A percentile compares a stretch with the other conserved stretches of the same genome.
These are phyloP conservation scores for Laterallus jamaicensis DNA, from an alignment of 2,113 vertebrate species.

Conservation along the genomic window DNA sequence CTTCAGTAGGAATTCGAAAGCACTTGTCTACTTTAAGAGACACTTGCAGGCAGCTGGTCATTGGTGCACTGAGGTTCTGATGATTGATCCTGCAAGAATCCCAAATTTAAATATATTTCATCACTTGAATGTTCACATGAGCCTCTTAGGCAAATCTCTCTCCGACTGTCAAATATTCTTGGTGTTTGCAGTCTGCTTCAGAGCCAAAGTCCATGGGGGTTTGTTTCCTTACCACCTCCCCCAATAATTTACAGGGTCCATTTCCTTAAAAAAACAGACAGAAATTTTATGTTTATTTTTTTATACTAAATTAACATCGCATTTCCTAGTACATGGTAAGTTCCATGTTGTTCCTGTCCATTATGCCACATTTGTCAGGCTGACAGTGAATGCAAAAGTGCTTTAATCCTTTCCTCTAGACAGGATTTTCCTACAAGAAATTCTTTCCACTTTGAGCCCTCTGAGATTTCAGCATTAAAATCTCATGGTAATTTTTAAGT, in stretches of 20 bases:
- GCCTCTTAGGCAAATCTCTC: slow-evolving; percentile 1
- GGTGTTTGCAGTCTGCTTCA: not conserved
- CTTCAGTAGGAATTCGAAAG: not conserved
- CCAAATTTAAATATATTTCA: slow-evolving; percentile 17
- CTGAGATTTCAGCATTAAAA: not conserved
- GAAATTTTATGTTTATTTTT: not conserved
- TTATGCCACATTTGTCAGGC: not conserved
- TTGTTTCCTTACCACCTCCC: not conserved
- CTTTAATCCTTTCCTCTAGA: slow-evolving; percentile 15
- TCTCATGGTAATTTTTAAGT: not conserved
- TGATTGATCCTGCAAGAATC: not conserved
- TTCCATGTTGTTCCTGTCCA: not conserved
- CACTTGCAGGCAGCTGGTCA: not conserved
- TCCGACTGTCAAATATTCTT: not conserved
- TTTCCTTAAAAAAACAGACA: not conserved
- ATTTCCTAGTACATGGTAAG: not conserved
- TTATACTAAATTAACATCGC: not conserved
- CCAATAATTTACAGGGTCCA: not conserved
- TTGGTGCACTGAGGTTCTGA: not conserved
- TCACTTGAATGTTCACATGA: slow-evolving; percentile 14
- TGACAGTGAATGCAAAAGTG: not conserved
- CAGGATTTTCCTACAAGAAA: slow-evolving; percentile 30
- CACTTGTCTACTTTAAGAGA: not conserved
- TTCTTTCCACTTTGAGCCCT: not conserved
- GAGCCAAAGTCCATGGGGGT: not conserved